Evolutionary conservation across 2,888 invertebrate species (phyloP).

Genomic region (Nemurella pictetii): DNA sequence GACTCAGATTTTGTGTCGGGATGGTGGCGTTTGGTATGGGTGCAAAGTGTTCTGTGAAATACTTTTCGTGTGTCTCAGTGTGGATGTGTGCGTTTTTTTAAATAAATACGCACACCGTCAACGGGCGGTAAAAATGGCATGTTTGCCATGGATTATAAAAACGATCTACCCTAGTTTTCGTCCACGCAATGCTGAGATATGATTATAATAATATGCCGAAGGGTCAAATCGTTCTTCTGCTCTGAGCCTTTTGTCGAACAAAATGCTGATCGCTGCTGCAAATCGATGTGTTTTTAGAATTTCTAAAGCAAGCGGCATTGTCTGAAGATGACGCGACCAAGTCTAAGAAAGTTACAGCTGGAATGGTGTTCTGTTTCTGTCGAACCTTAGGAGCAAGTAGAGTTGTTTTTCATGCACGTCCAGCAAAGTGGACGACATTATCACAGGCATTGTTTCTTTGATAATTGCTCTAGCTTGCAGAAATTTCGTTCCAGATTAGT

Average conservation of each 20-base stretch:
- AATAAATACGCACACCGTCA: neutral
- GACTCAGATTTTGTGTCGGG: neutral
- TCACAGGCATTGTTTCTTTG: neutral
- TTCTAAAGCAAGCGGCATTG: neutral
- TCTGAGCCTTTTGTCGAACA: neutral
- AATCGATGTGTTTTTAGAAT: neutral
- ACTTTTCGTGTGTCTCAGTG: neutral
- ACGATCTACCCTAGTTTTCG: neutral
- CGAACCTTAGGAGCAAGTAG: neutral
- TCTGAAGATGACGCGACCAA: neutral
- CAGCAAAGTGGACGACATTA: neutral
- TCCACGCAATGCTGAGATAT: neutral
- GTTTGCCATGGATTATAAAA: neutral
- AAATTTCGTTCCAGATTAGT: neutral
- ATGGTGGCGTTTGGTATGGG: neutral
- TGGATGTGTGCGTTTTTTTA: neutral
- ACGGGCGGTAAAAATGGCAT: neutral
- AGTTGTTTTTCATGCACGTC: neutral
- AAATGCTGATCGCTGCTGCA: too few relatives aligned
- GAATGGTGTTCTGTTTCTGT: too few relatives aligned
- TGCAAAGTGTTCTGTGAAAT: neutral
- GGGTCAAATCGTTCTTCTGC: neutral
- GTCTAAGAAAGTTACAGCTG: neutral
- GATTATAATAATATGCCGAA: neutral
- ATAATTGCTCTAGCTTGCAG: neutral